Conservation (phyloP, 2,797 vertebrate genomes). For the Gallinago solitaria region DNA sequence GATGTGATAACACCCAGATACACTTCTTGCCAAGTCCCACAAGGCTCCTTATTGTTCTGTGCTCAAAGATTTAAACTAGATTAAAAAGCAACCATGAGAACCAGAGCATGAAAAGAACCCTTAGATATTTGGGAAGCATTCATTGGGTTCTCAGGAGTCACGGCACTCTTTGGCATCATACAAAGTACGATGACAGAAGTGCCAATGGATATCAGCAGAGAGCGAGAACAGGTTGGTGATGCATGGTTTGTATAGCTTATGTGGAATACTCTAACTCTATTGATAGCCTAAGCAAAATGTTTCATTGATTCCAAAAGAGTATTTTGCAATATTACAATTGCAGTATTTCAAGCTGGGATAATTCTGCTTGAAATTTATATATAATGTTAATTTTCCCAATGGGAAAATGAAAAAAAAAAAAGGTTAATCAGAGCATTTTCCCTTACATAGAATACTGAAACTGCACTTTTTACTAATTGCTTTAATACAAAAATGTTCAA, state of each 20-base stretch:
- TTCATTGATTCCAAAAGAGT: not conserved
- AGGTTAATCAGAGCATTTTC: not conserved
- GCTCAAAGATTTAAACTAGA: not conserved
- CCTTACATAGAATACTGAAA: not conserved
- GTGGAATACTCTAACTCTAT: not conserved
- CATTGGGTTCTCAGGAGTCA: not conserved
- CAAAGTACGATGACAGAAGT: not conserved
- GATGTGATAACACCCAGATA: not conserved
- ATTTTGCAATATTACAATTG: not conserved
- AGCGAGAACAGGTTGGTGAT: not conserved
- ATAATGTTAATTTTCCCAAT: not conserved
- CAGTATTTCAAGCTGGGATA: not conserved
- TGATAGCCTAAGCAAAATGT: not conserved
- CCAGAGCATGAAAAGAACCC: not conserved
- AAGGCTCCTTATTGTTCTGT: not conserved
- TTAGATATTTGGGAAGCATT: not conserved
- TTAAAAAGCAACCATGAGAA: conserved; percentile 12
- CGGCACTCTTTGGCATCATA: not conserved
- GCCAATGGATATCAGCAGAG: not conserved
- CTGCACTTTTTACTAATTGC: not conserved
- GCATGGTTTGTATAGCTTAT: not conserved
- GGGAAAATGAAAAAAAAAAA: not conserved
- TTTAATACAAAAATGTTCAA: not conserved
- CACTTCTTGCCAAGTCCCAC: not conserved
- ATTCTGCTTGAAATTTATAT: not conserved